Evolutionary conservation across 2,113 vertebrate species (phyloP).

Genomic region (Salvelinus alpinus): DNA sequence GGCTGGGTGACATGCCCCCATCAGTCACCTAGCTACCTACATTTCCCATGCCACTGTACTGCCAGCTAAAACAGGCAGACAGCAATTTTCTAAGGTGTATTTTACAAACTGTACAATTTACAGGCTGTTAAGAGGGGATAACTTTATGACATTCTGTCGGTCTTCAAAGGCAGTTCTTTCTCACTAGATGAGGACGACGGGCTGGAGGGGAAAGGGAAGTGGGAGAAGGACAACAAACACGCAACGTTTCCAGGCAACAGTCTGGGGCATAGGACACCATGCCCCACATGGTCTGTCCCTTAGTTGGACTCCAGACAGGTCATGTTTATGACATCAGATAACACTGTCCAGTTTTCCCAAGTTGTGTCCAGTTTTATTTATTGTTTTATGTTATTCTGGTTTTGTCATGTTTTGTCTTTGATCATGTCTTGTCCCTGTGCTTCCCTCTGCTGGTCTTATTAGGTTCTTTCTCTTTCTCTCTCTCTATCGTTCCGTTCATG

Average conservation of each 20-base stretch:
- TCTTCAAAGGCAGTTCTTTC: conserved; percentile 37
- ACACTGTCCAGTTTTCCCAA: neutral
- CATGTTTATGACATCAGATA: neutral
- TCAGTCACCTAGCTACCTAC: neutral
- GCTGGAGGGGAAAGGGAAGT: conserved; percentile 24
- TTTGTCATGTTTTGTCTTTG: too few relatives aligned
- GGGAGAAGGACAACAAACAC: conserved; percentile 31
- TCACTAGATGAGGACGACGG: conserved; percentile 30
- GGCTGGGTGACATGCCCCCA: neutral
- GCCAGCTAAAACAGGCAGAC: neutral
- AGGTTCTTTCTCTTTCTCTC: too few relatives aligned
- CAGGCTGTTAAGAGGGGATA: conserved; percentile 23
- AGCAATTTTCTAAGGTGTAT: conserved; percentile 9
- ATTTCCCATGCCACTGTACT: conserved; percentile 4
- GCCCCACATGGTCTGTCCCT: neutral
- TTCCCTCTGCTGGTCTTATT: too few relatives aligned
- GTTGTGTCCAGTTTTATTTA: neutral
- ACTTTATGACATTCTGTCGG: conserved; percentile 25
- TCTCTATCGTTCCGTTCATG: too few relatives aligned
- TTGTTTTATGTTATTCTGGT: neutral
- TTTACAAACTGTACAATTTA: conserved; percentile 27
- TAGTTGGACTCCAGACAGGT: conserved; percentile 3
- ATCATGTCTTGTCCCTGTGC: too few relatives aligned
- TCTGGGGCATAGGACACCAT: conserved; percentile 19
- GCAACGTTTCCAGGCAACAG: neutral